These are phyloP conservation scores for Heliocidaris tuberculata DNA, from an alignment of 35 echinoderm and acorn worm genomes.

Conservation along the genomic window DNA sequence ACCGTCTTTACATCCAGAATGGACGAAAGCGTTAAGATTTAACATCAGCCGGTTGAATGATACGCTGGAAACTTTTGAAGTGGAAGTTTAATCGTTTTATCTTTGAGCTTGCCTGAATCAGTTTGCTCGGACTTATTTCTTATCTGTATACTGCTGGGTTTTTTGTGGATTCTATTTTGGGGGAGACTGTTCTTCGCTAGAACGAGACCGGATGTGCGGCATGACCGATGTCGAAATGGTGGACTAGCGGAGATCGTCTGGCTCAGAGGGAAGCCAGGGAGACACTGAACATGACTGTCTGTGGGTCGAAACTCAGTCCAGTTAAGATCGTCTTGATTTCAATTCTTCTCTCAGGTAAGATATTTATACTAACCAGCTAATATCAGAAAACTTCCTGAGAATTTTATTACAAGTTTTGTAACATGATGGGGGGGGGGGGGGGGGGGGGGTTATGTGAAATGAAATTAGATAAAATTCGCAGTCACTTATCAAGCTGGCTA, in stretches of 20 bases:
- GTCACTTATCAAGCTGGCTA: no score
- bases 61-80: no score
- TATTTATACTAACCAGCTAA: no score
- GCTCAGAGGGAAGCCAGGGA: neutral
- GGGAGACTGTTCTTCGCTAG: neutral
- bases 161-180: neutral
- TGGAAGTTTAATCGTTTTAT: no score
- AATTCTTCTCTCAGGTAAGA: neutral
- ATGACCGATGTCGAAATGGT: neutral
- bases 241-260: conserved; percentile 7
- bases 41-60: neutral
- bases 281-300: neutral
- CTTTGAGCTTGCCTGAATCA: neutral
- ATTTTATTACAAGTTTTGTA: no score
- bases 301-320: neutral
- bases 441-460: no score
- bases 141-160: neutral
- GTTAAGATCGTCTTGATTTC: neutral
- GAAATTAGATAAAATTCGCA: no score
- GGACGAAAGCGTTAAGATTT: neutral
- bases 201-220: neutral
- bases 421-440: no score
- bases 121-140: neutral
- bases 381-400: no score
- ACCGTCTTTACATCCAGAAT: neutral